Percentiles rank a stretch among this genome's conserved stretches.
phyloP scores from a whole-genome alignment of 2,888 invertebrate species.

The Pterostichus niger region DNA sequence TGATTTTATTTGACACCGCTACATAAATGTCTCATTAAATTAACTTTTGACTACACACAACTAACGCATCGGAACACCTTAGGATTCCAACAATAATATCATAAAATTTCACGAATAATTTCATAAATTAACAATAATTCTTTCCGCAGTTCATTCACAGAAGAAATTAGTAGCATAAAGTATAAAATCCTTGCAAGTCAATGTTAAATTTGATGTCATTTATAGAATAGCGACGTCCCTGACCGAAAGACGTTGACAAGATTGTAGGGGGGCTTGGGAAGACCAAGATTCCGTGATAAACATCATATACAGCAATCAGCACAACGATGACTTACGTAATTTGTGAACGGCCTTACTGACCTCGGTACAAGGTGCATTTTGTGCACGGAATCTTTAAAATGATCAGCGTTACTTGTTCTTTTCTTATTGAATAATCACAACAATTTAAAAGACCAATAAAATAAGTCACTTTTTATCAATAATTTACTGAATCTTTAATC shows the following conservation, averaged over 20 bases:
- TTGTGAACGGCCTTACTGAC: constrained; percentile 35
- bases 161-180: neutral
- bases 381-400: constrained; percentile 27
- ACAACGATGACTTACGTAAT: constrained; percentile 11
- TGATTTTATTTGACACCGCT: neutral
- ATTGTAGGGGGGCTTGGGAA: neutral
- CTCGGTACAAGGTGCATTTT: constrained; percentile 44
- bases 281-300: constrained; percentile 16
- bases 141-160: constrained; percentile 11
- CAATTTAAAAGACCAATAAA: neutral
- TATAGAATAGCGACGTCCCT: constrained; percentile 10
- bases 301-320: constrained; percentile 20
- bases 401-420: constrained; percentile 2
- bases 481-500: too few relatives aligned
- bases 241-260: constrained; percentile 1
- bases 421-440: neutral
- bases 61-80: constrained; percentile 12
- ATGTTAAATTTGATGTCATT: constrained; percentile 9
- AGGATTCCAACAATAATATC: neutral
- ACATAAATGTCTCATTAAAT: constrained; percentile 38
- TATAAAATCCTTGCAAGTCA: constrained; percentile 25
- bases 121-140: constrained; percentile 10
- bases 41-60: constrained; percentile 26
- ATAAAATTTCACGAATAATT: constrained; percentile 28
- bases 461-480: neutral